Conservation (phyloP, 2,797 vertebrate species). For the Enteromius viviparus region DNA sequence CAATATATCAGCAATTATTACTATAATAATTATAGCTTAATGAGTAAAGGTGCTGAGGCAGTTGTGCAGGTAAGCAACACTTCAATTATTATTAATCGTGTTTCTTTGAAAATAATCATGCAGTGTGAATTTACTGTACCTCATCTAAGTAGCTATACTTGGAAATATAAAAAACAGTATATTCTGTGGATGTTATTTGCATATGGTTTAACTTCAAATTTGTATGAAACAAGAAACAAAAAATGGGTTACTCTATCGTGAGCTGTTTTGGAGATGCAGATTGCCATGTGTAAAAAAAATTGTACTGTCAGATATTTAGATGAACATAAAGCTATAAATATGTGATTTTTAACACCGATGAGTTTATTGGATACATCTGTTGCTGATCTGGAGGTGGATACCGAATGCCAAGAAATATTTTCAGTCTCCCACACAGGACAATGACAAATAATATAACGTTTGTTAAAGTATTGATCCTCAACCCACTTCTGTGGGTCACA, state of each 20-base stretch:
- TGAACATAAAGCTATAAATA: conserved; percentile 5
- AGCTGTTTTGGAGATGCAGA: neutral
- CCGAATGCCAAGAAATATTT: conserved; percentile 8
- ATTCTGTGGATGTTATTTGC: neutral
- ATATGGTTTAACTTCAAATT: neutral
- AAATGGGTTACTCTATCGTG: neutral
- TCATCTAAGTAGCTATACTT: neutral
- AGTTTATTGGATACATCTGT: neutral
- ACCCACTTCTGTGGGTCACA: neutral
- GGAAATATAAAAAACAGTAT: neutral
- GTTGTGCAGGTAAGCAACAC: neutral
- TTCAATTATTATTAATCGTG: neutral
- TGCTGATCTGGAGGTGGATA: conserved; percentile 3
- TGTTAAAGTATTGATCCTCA: conserved; percentile 21
- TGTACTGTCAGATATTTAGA: neutral
- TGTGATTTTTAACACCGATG: neutral
- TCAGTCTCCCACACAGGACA: conserved; percentile 11
- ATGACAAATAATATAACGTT: neutral
- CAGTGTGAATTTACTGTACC: too few relatives aligned
- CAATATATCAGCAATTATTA: neutral
- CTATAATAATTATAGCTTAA: neutral
- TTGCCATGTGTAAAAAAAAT: neutral
- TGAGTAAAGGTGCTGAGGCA: neutral
- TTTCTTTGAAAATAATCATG: neutral
- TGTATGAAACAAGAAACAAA: neutral